phyloP scores from a whole-genome alignment of 2,888 invertebrate species.

The Nephrotoma guestfalica region DNA sequence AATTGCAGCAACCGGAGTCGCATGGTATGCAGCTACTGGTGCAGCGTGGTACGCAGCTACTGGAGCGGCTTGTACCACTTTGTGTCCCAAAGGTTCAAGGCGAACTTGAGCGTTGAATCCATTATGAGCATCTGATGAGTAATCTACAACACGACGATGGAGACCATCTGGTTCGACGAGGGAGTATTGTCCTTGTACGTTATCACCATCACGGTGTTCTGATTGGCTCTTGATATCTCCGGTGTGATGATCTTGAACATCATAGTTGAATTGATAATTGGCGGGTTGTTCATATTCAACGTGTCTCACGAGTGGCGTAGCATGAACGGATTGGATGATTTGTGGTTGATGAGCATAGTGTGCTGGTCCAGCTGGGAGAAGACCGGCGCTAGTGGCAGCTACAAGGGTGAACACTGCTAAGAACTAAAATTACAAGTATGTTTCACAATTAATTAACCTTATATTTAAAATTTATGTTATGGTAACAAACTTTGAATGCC shows the following conservation, averaged over 20 bases:
- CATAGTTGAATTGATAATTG: not conserved
- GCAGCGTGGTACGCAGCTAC: not conserved
- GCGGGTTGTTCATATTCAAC: not conserved
- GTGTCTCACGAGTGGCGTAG: not conserved
- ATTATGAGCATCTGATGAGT: not conserved
- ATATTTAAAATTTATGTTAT: no score
- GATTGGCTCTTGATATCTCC: constrained; percentile 16
- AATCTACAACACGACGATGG: not conserved
- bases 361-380: not conserved
- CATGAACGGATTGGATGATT: not conserved
- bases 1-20: not conserved
- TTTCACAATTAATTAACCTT: not conserved
- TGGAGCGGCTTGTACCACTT: not conserved
- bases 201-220: not conserved
- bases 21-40: not conserved
- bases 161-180: not conserved
- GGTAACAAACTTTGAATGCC: not conserved
- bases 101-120: not conserved
- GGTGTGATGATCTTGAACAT: not conserved
- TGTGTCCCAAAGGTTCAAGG: constrained; percentile 11
- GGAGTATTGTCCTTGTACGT: not conserved
- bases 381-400: not conserved
- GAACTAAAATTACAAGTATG: not conserved
- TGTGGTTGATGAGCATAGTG: not conserved
- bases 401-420: not conserved